A percentile compares a stretch with the other conserved stretches of the same genome.
phyloP scores from a whole-genome alignment of 2,113 vertebrate genomes.

The Pachycephala philippinensis region DNA sequence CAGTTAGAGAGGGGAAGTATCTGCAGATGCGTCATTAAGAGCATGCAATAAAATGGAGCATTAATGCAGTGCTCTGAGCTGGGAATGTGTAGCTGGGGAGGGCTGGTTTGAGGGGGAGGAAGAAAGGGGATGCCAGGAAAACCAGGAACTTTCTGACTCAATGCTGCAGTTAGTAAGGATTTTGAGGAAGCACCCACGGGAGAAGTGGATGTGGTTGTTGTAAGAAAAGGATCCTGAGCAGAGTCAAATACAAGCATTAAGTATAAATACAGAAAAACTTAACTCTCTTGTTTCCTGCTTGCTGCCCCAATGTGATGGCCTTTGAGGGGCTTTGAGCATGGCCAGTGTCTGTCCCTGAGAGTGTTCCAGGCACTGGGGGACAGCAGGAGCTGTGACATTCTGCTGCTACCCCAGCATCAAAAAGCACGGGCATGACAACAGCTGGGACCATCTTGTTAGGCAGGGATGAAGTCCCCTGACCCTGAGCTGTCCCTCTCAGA shows the following conservation, averaged over 20 bases:
- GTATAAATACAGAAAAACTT: not conserved
- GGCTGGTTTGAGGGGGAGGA: not conserved
- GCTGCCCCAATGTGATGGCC: not conserved
- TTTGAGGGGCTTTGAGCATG: not conserved
- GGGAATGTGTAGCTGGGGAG: not conserved
- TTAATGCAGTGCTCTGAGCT: slow-evolving; percentile 2
- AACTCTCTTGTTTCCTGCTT: not conserved
- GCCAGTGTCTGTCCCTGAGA: not conserved
- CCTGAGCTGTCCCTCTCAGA: not conserved
- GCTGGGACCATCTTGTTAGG: not conserved
- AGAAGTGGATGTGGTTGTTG: not conserved
- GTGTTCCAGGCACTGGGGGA: not conserved
- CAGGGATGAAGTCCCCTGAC: not conserved
- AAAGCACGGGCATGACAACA: not conserved
- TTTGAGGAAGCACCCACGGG: not conserved
- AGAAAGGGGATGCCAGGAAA: not conserved
- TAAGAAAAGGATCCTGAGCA: not conserved
- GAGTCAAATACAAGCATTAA: not conserved
- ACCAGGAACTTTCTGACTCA: not conserved
- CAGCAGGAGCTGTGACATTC: not conserved
- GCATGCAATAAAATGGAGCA: not conserved
- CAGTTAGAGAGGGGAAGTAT: slow-evolving; percentile 23
- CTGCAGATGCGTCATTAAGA: slow-evolving; percentile 63
- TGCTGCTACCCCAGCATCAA: not conserved
- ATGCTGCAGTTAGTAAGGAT: not conserved